Evolutionary conservation across 2,888 invertebrate species (phyloP), one percentile per base, ranked within the genome.

Genomic region (Oligia fasciuncula): DNA sequence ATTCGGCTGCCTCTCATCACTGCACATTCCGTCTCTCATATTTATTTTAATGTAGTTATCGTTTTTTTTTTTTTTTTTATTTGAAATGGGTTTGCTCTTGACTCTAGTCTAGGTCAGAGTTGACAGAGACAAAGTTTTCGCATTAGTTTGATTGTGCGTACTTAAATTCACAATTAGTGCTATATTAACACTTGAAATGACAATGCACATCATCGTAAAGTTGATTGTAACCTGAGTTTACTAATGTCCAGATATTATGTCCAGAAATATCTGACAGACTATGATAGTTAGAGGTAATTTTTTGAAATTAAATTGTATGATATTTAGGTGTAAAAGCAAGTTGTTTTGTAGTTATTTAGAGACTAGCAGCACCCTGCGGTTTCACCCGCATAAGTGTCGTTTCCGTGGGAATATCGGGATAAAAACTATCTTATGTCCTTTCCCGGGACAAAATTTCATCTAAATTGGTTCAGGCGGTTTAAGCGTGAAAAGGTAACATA

Each of bases 21-120:
- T 86, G 74, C 90, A 90, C 90, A 90, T 90, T 90, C 90, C 90
- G 90, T 90, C 84, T 84, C 82, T 90, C 89, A 87, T 89, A 86
- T 78, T 86, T 86, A 86, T 81, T 87, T 85, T 87, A 89, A 84
- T 81, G 67, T 89, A 88, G 87, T 83, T 83, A 81, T 81, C 57
- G 71, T 80, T 80, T n/a, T n/a, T n/a, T n/a, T n/a, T n/a, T n/a
- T n/a, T n/a, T n/a, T n/a, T n/a, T n/a, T n/a, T n/a, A n/a, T n/a
- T n/a, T n/a, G n/a, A n/a, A n/a, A n/a, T n/a, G n/a, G n/a, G n/a
- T n/a, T n/a, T n/a, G n/a, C n/a, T n/a, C n/a, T n/a, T n/a, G n/a
- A n/a, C n/a, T n/a, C n/a, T n/a, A n/a, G n/a, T n/a, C n/a, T n/a
- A n/a, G n/a, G n/a, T n/a, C n/a, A n/a, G n/a, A n/a, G n/a, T n/a